These are phyloP conservation scores for Lucilia sericata DNA, from an alignment of 1,140 invertebrate genomes.

Conservation along the genomic window DNA sequence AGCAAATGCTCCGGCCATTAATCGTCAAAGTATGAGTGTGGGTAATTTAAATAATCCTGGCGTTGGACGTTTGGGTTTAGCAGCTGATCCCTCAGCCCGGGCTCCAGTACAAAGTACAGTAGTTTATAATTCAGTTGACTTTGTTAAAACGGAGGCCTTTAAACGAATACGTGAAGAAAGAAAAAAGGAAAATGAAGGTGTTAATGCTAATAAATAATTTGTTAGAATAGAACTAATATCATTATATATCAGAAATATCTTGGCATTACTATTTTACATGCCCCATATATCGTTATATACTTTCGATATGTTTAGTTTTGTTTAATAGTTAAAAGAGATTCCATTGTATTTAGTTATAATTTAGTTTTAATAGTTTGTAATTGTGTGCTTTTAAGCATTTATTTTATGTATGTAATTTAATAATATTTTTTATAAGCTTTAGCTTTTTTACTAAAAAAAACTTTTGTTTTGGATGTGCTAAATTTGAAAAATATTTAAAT, in stretches of 20 bases:
- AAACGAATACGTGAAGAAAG: slow-evolving; percentile 86
- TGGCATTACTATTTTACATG: neutral
- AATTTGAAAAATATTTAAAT: too few relatives aligned
- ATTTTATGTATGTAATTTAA: neutral
- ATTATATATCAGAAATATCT: neutral
- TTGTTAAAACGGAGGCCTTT: slow-evolving; percentile 91
- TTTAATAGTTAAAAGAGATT: neutral
- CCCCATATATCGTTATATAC: neutral
- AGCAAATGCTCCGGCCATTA: slow-evolving; percentile 61
- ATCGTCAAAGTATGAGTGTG: slow-evolving; percentile 58
- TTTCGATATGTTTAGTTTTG: neutral
- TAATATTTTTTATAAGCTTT: slow-evolving; percentile 22
- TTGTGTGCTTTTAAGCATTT: neutral
- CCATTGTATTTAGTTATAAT: neutral
- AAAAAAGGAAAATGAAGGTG: slow-evolving; percentile 69
- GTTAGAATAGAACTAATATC: neutral
- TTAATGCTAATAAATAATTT: slow-evolving; percentile 47
- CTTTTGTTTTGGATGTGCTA: neutral
- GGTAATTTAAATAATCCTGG: slow-evolving; percentile 54
- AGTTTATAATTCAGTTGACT: slow-evolving; percentile 91
- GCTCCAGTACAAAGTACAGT: slow-evolving; percentile 68
- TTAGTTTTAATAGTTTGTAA: neutral
- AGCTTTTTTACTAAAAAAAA: neutral
- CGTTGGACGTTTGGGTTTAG: slow-evolving; percentile 45
- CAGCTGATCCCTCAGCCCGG: slow-evolving; percentile 49